Evolutionary conservation across 2,888 invertebrate species (phyloP), one percentile per base, ranked within the genome.

Genomic region (Parnassius smintheus): DNA sequence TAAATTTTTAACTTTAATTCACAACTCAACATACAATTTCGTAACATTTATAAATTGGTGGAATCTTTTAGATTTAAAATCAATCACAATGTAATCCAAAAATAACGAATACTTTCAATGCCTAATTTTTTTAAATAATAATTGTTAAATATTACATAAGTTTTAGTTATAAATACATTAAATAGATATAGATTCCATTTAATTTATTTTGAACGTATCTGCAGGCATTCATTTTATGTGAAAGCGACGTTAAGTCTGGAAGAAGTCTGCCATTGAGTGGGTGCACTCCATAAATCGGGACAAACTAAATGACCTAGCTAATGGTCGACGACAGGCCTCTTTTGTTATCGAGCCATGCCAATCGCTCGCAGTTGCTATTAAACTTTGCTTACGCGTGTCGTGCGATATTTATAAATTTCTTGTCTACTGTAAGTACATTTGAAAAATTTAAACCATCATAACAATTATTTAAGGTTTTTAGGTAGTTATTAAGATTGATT

Each of bases 281-380:
- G 76, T 73, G 74, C 74, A 70, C 72, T 72, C 71, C 75, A 48
- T 77, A 74, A 73, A 73, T 75, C 72, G 75, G 78, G 76, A 74
- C 78, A 76, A 74, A 64, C 76, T 75, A 81, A 81, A 83, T 78
- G 79, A 77, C 72, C 71, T 68, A 67, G 72, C 75, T 79, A 82
- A 81, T 80, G 76, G 78, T 65, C 72, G 70, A 68, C 71, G 73
- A 71, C 72, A 74, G 71, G 74, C 72, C 74, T 76, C 75, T 75
- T 75, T 80, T 78, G 80, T 80, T 75, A 76, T 70, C 72, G 69
- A 67, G 71, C 71, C 70, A 70, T 68, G 73, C 67, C 70, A 66
- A 75, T 75, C 71, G 70, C 72, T 70, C 65, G 67, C 65, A 70
- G 71, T 70, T 22, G 56, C 52, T 60, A 52, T 59, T 62, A 59